Percentiles rank a stretch among this genome's conserved stretches.
Evolutionary conservation across 2,888 invertebrate genomes (phyloP).

Genomic region (Euproctis similis): DNA sequence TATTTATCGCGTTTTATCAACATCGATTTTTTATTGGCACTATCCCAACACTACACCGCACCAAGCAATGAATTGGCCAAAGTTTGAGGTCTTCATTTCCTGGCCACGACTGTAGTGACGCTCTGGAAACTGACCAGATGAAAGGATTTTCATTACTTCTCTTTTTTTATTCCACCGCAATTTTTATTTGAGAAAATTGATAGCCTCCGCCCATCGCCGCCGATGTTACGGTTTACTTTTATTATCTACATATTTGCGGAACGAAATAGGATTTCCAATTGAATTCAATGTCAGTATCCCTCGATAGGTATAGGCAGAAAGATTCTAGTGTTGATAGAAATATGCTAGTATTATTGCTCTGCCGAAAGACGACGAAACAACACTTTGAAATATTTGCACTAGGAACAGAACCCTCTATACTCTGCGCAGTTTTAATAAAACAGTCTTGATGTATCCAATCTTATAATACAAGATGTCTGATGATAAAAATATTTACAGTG

Average conservation of each 20-base stretch:
- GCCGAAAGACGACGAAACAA: too few species aligned
- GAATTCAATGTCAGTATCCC: too few species aligned
- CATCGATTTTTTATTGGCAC: background rate
- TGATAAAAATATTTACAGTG: too few species aligned
- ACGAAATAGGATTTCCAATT: constrained; percentile 16
- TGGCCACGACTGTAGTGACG: constrained; percentile 24
- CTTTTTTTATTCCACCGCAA: constrained; percentile 20
- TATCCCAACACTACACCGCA: constrained; percentile 16
- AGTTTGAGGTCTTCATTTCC: constrained; percentile 60
- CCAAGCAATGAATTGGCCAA: constrained; percentile 32
- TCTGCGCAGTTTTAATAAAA: too few species aligned
- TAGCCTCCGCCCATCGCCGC: constrained; percentile 11
- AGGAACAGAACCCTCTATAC: too few species aligned
- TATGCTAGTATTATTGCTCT: too few species aligned
- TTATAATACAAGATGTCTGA: too few species aligned
- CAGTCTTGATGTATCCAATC: too few species aligned
- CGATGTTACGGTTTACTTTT: constrained; percentile 6
- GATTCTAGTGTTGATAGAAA: too few species aligned
- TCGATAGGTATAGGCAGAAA: too few species aligned
- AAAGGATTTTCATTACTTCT: constrained; percentile 29
- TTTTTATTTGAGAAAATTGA: constrained; percentile 22
- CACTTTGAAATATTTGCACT: too few species aligned
- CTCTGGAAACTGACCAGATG: constrained; percentile 21
- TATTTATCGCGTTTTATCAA: too few species aligned
- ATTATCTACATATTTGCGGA: constrained; percentile 17